Evolutionary conservation across 2,797 vertebrate species (phyloP), one percentile per base, ranked within the genome.

Genomic region (Centropyge bicolor): DNA sequence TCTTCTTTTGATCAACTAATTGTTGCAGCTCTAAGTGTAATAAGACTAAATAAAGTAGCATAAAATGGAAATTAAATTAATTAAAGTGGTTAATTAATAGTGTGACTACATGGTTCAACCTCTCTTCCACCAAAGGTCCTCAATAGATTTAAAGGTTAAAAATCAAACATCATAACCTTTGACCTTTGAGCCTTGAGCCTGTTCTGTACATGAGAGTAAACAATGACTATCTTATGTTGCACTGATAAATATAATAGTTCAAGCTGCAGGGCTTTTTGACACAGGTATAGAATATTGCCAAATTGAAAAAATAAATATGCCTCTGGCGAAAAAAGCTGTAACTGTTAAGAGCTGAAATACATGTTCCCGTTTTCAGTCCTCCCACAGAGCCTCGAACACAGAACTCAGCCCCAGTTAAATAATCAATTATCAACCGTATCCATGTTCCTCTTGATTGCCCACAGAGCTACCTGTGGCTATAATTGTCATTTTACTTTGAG

Each of bases 401-500:
- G 40, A 70, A 57, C 66, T 65, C 56, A 45, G 60, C 41, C 69
- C 51, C 31, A 20, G 60, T 72, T 83, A 73, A 81, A 87, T 84
- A 78, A 78, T 72, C 67, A 60, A 66, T 79, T 79, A 75, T 69
- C 48, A 77, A 55, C 48, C 40, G 40, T 61, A 59, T 49, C 19
- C 61, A 64, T 76, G 61, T 63, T 68, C 43, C 19, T 74, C 70
- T 73, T 56, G 80, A 64, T 74, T 72, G 76, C 65, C 41, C 62
- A 46, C 40, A 59, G 68, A 71, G 75, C 72, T 83, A 63, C 74
- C 78, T 81, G 62, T 76, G 69, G 80, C 66, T 81, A 45, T 76
- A 80, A 82, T 83, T 82, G 75, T 77, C 70, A 83, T 78, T 84
- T 73, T 65, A 43, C 70, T 78, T 78, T 74, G 62, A 83, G 38